Percentiles rank a stretch among this genome's conserved stretches.
Evolutionary conservation across 2,888 invertebrate species (phyloP).

Genomic region (Lasioglossum villosulum): DNA sequence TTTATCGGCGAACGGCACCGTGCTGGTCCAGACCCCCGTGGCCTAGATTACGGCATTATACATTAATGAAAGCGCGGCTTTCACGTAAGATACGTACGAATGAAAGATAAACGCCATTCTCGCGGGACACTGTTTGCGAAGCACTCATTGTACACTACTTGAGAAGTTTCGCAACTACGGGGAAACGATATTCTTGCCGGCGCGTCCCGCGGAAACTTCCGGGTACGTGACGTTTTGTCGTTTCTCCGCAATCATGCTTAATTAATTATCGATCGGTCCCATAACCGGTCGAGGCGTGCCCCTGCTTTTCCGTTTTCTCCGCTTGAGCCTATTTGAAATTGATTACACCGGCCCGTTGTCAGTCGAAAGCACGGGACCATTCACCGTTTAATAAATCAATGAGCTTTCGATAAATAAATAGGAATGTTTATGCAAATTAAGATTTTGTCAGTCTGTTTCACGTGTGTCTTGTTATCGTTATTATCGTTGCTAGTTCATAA

Average conservation of each 20-base stretch:
- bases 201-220: slow-evolving; percentile 57
- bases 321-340: slow-evolving; percentile 5
- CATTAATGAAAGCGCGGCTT: slow-evolving; percentile 62
- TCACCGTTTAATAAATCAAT: not conserved
- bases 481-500: not conserved
- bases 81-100: slow-evolving; percentile 58
- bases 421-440: not conserved
- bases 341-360: not conserved
- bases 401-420: not conserved
- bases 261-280: slow-evolving; percentile 68
- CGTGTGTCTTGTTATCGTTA: not conserved
- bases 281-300: not conserved
- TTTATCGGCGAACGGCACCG: slow-evolving; percentile 40
- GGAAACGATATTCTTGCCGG: slow-evolving; percentile 64
- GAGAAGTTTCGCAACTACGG: slow-evolving; percentile 62
- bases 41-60: slow-evolving; percentile 59
- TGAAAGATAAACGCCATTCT: slow-evolving; percentile 67
- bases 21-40: not conserved
- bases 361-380: not conserved
- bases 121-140: slow-evolving; percentile 58
- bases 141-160: slow-evolving; percentile 59
- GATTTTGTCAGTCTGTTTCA: not conserved
- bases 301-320: not conserved
- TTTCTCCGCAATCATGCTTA: slow-evolving; percentile 66
- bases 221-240: slow-evolving; percentile 61